Evolutionary conservation across 2,888 invertebrate species (phyloP).

Genomic region (Acronicta leporina): DNA sequence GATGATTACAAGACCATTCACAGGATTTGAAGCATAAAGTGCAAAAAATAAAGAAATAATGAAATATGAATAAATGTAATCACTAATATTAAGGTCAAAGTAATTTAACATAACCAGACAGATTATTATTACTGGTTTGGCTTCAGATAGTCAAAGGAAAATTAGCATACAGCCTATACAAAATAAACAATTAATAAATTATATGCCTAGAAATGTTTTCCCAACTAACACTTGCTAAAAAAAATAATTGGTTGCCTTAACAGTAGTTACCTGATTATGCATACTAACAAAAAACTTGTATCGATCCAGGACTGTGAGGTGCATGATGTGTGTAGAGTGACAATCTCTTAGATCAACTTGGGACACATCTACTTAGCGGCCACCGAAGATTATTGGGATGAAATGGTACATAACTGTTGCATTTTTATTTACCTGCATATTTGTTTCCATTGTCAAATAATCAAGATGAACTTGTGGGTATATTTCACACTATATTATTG

Average conservation of each 20-base stretch:
- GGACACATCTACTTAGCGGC: constrained; percentile 68
- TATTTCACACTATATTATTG: constrained; percentile 12
- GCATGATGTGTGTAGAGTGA: constrained; percentile 83
- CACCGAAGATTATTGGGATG: constrained; percentile 83
- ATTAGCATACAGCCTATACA: constrained; percentile 15
- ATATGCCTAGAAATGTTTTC: too few relatives aligned
- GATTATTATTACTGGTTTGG: constrained; percentile 14
- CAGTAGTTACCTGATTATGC: constrained; percentile 55
- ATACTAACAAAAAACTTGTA: constrained; percentile 83
- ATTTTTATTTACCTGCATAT: constrained; percentile 62
- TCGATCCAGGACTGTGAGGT: constrained; percentile 86
- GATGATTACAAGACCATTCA: too few relatives aligned
- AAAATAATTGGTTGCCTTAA: constrained; percentile 51
- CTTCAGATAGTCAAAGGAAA: constrained; percentile 18
- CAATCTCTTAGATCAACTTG: constrained; percentile 70
- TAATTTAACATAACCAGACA: constrained; percentile 17
- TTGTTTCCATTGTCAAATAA: constrained; percentile 38
- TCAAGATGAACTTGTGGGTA: constrained; percentile 21
- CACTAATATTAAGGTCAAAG: constrained; percentile 7
- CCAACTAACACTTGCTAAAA: constrained; percentile 52
- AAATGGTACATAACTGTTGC: constrained; percentile 82
- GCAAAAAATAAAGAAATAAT: too few relatives aligned
- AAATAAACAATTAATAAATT: too few relatives aligned
- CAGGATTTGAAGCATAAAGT: too few relatives aligned
- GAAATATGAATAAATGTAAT: neutral